phyloP scores from a whole-genome alignment of 2,113 vertebrate genomes.

The Ariopsis seemanni region DNA sequence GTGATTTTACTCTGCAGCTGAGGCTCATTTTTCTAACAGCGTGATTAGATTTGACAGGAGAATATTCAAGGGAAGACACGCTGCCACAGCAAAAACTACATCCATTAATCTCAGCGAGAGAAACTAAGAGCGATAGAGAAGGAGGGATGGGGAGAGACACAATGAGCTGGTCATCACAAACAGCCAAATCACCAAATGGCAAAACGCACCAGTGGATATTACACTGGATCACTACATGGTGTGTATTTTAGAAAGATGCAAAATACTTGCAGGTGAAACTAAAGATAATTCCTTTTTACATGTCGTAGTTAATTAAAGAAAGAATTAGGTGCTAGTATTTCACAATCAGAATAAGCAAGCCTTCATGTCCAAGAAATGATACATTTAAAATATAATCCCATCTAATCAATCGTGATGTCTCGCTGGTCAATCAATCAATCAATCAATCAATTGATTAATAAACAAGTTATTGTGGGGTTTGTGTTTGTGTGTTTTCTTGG shows the following conservation, averaged over 20 bases:
- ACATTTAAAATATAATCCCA: not conserved
- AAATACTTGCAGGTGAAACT: not conserved
- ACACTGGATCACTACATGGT: not conserved
- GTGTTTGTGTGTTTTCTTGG: too few relatives aligned
- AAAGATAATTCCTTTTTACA: not conserved
- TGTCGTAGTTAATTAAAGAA: not conserved
- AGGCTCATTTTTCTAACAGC: slow-evolving; percentile 31
- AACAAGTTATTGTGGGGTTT: not conserved
- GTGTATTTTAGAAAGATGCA: not conserved
- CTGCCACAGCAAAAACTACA: slow-evolving; percentile 35
- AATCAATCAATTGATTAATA: not conserved
- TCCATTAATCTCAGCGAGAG: slow-evolving; percentile 45
- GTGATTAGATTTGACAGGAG: slow-evolving; percentile 43
- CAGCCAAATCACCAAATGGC: not conserved
- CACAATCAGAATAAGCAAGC: not conserved
- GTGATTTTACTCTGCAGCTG: slow-evolving; percentile 35
- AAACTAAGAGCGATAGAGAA: not conserved
- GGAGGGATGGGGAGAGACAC: not conserved
- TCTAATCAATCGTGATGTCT: not conserved
- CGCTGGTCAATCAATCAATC: too few relatives aligned
- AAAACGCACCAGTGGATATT: not conserved
- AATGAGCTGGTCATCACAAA: slow-evolving; percentile 9
- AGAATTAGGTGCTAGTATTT: not conserved
- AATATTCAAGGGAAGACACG: slow-evolving; percentile 42
- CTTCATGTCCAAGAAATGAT: not conserved